phyloP scores from a whole-genome alignment of 2,888 invertebrate genomes.

The Noctua comes region DNA sequence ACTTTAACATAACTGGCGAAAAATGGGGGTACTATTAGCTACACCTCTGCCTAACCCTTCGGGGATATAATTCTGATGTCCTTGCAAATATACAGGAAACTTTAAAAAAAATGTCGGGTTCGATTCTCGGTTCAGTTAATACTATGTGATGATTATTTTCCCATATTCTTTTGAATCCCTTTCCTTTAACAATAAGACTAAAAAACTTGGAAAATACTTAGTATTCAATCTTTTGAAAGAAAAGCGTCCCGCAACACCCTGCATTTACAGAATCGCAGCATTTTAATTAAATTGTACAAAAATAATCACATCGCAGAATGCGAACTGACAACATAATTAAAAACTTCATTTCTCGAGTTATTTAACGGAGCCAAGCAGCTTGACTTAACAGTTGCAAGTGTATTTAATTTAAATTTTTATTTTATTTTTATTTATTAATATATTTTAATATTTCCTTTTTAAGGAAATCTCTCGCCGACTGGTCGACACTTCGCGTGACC shows the following conservation, averaged over 20 bases:
- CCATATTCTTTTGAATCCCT: background rate
- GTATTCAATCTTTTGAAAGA: background rate
- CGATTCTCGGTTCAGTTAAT: too few species aligned
- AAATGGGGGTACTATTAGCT: too few species aligned
- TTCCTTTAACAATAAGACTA: background rate
- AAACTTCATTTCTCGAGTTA: slow-evolving; percentile 36
- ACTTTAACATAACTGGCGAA: too few species aligned
- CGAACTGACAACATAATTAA: slow-evolving; percentile 53
- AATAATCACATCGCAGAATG: slow-evolving; percentile 22
- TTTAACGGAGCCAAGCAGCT: slow-evolving; percentile 32
- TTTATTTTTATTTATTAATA: too few species aligned
- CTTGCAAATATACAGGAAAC: too few species aligned
- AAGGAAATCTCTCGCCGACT: too few species aligned
- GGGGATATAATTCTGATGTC: too few species aligned
- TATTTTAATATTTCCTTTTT: too few species aligned
- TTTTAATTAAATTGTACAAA: slow-evolving; percentile 40
- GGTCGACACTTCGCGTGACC: too few species aligned
- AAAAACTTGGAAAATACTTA: background rate
- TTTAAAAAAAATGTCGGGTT: background rate
- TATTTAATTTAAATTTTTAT: too few species aligned
- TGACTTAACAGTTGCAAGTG: slow-evolving; percentile 16
- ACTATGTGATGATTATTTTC: background rate
- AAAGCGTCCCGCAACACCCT: background rate
- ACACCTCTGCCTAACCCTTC: too few species aligned
- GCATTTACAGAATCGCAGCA: background rate